Percentiles rank a stretch among this genome's conserved stretches.
These are phyloP conservation scores for Spicauda simplicius DNA, from an alignment of 2,888 invertebrate species.

Conservation along the genomic window DNA sequence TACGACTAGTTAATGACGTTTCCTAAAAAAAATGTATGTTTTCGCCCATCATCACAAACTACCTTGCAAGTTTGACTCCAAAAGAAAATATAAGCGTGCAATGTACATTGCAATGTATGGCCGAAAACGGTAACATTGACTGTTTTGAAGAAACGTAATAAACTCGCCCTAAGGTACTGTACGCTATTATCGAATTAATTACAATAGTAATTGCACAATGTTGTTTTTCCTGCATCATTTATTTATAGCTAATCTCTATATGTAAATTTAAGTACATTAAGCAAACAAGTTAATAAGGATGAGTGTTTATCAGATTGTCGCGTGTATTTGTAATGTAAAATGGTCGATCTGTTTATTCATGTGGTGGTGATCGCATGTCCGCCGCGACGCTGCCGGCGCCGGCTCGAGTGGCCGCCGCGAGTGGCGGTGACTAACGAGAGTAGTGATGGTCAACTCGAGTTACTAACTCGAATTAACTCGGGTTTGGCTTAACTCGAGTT, in stretches of 20 bases:
- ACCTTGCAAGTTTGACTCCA: too few relatives aligned
- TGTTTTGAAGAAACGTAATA: too few relatives aligned
- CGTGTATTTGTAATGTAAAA: slow-evolving; percentile 28
- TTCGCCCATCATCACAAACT: too few relatives aligned
- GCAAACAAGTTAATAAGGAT: slow-evolving; percentile 10
- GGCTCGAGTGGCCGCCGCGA: slow-evolving; percentile 7
- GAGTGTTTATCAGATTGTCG: slow-evolving; percentile 17
- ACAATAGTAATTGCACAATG: not conserved
- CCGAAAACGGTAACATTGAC: too few relatives aligned
- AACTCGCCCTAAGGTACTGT: too few relatives aligned
- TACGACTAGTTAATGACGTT: too few relatives aligned
- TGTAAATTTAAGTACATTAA: slow-evolving; percentile 6
- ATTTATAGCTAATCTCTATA: not conserved
- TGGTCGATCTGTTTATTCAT: slow-evolving; percentile 29
- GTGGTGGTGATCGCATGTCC: slow-evolving; percentile 19
- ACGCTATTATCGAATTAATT: not conserved
- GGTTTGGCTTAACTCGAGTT: too few relatives aligned
- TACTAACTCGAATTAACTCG: too few relatives aligned
- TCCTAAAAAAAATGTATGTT: too few relatives aligned
- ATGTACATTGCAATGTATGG: too few relatives aligned
- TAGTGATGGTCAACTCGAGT: too few relatives aligned
- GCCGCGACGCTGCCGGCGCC: slow-evolving; percentile 16
- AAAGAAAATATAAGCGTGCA: too few relatives aligned
- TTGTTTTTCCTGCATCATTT: not conserved
- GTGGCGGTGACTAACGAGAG: slow-evolving; percentile 21